Base-by-base conservation (phyloP, 2,113 vertebrate species). In the Geococcyx californianus region DNA sequence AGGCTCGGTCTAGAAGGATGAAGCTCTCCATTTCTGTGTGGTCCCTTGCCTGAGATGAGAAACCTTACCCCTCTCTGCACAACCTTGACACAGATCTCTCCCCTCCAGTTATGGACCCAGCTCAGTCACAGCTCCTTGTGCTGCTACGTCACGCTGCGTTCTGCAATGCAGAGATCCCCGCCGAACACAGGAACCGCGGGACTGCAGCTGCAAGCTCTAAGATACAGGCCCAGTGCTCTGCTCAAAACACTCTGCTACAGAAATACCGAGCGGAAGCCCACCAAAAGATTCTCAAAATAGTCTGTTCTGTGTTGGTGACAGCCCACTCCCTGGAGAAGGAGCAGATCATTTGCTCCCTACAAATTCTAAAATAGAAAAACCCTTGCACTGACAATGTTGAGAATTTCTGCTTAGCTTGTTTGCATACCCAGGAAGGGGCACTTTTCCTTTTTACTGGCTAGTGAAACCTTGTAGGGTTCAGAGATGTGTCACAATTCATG, bases 141-240 rank as follows among this genome's bases (percentile, higher is more conserved):
- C 77, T 92, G 94, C 93, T 89, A 89, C 87, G 84, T 89, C 77
- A 74, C 54, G 73, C 87, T 91, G 96, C 94, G 62, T 69, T 77
- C 91, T 90, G 91, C 93, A 95, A 62, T 49, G 84, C 91, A 90
- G 94, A 55, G 68, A 84, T 40, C 77, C 64, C 62, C 74, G 51
- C 36, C 55, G 70, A 64, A 13, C 68, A 49, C 58, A 28, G 67
- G 17, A 59, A 63, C 69, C 84, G 52, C 59, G 62, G 62, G 77
- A 81, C 64, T 93, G 77, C 80, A 83, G 80, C 68, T 95, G 64
- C 6, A 38, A 59, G 67, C 58, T 73, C 16, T 34, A 75, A 67
- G 29, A 72, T 45, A 52, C 5, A 20, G 6, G 1, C 17, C 19
- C 73, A 54, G 16, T 20, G 31, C 34, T 38, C 56, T 73, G 40